These are phyloP conservation scores for Octomys mimax DNA, from an alignment of 2,797 vertebrate species.

Conservation along the genomic window DNA sequence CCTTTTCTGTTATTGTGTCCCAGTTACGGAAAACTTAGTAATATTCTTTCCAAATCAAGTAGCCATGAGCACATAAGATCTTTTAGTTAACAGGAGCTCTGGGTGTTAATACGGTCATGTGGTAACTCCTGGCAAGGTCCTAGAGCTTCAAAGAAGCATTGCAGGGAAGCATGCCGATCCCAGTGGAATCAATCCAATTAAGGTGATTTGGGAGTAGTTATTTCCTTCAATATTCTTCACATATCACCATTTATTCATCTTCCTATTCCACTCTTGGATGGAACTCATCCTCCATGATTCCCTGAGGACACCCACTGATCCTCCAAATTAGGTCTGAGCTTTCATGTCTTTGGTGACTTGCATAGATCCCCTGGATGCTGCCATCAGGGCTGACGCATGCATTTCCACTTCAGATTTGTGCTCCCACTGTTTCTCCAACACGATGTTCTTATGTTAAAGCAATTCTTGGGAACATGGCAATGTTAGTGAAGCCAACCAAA, in stretches of 20 bases:
- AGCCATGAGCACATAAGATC: not conserved
- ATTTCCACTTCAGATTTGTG: not conserved
- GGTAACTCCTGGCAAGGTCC: not conserved
- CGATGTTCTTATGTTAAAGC: not conserved
- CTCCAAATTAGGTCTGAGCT: not conserved
- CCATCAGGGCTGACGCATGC: accelerated
- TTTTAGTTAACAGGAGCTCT: not conserved
- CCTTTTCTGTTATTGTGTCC: not conserved
- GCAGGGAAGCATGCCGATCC: not conserved
- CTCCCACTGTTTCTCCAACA: not conserved
- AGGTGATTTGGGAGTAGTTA: not conserved
- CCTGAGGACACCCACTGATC: too few relatives aligned
- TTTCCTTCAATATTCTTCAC: not conserved
- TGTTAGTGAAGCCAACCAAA: not conserved
- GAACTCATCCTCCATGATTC: not conserved
- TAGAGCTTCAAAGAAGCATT: not conserved
- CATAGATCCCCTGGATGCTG: not conserved
- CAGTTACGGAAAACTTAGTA: not conserved
- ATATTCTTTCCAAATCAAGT: not conserved
- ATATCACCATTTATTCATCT: not conserved
- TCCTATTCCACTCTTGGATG: not conserved
- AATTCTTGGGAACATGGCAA: not conserved
- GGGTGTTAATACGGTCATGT: not conserved
- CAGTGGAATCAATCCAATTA: not conserved
- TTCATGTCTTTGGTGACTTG: not conserved